These are phyloP conservation scores for Drosophila baimaii DNA, from an alignment of 1,140 invertebrate genomes.

Conservation along the genomic window DNA sequence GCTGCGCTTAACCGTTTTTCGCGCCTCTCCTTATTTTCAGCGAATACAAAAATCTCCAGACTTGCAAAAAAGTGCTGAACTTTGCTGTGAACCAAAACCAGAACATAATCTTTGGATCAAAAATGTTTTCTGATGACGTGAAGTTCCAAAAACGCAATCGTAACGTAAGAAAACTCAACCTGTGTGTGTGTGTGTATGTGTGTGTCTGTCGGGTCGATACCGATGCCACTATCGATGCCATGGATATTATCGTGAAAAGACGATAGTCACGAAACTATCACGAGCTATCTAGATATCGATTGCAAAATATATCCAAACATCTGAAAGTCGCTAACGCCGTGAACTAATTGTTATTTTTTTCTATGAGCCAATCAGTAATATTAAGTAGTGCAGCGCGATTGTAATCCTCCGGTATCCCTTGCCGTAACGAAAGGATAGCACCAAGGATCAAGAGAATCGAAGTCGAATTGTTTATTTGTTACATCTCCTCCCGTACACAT, in stretches of 20 bases:
- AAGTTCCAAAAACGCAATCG: no score
- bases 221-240: background rate
- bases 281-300: conserved; percentile 1
- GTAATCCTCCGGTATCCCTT: background rate
- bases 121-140: no score
- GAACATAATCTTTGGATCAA: no score
- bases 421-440: no score
- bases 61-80: no score
- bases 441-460: conserved; percentile 2
- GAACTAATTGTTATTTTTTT: conserved; percentile 25
- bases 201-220: no score
- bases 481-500: background rate
- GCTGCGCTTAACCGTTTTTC: no score
- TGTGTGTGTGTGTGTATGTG: background rate
- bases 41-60: no score
- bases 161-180: no score
- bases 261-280: background rate
- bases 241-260: background rate
- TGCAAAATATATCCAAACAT: conserved; percentile 5
- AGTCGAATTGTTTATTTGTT: conserved; percentile 11
- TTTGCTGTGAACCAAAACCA: no score
- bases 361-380: conserved; percentile 17
- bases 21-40: no score
- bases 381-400: conserved; percentile 10
- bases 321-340: conserved; percentile 7